These are phyloP conservation scores for Plagiodera versicolora DNA, from an alignment of 2,888 invertebrate genomes.

Conservation along the genomic window DNA sequence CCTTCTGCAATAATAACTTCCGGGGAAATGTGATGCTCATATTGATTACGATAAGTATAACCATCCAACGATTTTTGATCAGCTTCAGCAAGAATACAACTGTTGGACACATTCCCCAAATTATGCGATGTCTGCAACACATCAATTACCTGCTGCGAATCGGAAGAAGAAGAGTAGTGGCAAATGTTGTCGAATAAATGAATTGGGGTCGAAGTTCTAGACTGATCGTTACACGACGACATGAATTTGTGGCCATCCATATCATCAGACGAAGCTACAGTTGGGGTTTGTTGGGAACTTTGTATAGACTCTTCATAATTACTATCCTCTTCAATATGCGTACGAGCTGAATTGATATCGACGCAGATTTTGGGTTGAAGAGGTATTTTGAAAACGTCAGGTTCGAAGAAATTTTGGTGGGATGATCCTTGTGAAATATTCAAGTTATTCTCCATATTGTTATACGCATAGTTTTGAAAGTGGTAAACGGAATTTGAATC, in stretches of 20 bases:
- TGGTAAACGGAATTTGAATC: neutral
- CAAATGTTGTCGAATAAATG: neutral
- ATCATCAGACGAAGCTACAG: slow-evolving; percentile 10
- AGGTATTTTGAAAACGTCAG: neutral
- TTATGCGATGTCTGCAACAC: neutral
- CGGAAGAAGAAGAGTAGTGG: slow-evolving; percentile 7
- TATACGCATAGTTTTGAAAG: neutral
- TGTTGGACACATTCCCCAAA: neutral
- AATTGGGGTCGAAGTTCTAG: slow-evolving; percentile 29
- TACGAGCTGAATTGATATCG: neutral
- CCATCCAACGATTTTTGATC: neutral
- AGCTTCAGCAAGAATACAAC: neutral
- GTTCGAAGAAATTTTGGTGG: neutral
- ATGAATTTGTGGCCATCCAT: slow-evolving; percentile 12
- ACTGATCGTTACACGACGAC: slow-evolving; percentile 15
- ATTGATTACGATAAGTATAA: neutral
- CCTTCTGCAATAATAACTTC: slow-evolving; percentile 30
- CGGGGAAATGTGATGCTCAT: slow-evolving; percentile 29
- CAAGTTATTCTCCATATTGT: neutral
- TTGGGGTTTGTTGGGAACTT: neutral
- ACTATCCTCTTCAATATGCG: neutral
- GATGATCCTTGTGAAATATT: neutral
- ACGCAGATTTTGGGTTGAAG: neutral
- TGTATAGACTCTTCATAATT: neutral
- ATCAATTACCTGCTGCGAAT: neutral